Conservation (phyloP, 2,888 invertebrate genomes). For the Leptura quadrifasciata region DNA sequence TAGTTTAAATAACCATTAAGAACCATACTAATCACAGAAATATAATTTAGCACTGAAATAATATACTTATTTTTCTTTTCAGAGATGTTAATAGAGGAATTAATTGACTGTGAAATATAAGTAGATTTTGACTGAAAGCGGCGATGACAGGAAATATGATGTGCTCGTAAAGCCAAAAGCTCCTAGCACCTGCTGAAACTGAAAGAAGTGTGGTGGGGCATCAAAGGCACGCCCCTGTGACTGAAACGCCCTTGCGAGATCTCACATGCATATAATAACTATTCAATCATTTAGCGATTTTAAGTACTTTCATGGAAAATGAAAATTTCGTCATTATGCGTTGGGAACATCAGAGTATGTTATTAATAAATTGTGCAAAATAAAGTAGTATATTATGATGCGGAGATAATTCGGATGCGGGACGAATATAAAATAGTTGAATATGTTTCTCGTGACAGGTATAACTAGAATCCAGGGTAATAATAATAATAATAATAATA, state of each 20-base stretch:
- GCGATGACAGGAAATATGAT: constrained; percentile 66
- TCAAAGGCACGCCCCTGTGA: constrained; percentile 66
- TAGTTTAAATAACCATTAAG: constrained; percentile 38
- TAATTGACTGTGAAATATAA: constrained; percentile 52
- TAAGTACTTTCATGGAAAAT: constrained; percentile 22
- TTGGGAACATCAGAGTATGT: background rate
- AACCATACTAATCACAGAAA: constrained; percentile 51
- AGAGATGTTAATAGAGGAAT: constrained; percentile 22
- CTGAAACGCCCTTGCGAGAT: constrained; percentile 67
- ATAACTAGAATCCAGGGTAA: no score
- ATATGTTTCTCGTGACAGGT: no score
- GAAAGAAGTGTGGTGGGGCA: constrained; percentile 64
- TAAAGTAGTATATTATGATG: no score
- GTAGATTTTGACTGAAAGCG: constrained; percentile 48
- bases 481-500: no score
- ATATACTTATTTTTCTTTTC: constrained; percentile 21
- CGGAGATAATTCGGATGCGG: no score
- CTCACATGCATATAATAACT: constrained; percentile 58
- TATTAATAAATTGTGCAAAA: no score
- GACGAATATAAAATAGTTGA: no score
- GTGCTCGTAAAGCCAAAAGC: constrained; percentile 64
- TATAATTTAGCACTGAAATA: constrained; percentile 32
- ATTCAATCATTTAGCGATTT: constrained; percentile 41
- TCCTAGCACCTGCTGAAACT: constrained; percentile 64
- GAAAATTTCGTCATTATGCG: constrained; percentile 1